Evolutionary conservation across 1,140 invertebrate genomes (phyloP).

Genomic region (Papilio aristodemus): DNA sequence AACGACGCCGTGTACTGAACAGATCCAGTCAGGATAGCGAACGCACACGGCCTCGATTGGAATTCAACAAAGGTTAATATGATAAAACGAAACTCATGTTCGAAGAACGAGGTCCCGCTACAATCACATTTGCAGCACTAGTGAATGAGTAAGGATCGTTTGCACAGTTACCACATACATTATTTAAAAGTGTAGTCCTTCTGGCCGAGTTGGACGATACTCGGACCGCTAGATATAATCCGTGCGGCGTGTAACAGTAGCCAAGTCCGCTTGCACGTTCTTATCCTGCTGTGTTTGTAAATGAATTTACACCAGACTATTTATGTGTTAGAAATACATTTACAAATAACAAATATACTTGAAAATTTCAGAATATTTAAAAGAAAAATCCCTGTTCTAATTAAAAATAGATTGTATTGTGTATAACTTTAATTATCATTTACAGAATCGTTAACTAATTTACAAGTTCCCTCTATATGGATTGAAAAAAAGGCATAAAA

Average conservation of each 20-base stretch:
- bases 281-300: background rate
- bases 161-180: constrained; percentile 31
- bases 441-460: no score
- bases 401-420: no score
- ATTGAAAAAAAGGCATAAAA: no score
- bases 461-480: no score
- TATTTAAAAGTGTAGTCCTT: constrained; percentile 32
- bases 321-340: constrained; percentile 1
- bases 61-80: constrained; percentile 35
- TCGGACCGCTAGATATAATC: constrained; percentile 11
- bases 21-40: constrained; percentile 20
- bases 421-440: no score
- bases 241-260: constrained; percentile 8
- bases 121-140: constrained; percentile 25
- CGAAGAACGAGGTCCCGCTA: constrained; percentile 31
- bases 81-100: constrained; percentile 33
- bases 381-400: no score
- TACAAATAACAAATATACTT: background rate
- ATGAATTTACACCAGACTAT: background rate
- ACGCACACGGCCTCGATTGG: constrained; percentile 29
- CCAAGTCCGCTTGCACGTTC: constrained; percentile 10
- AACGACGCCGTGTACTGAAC: background rate
- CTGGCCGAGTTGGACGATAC: constrained; percentile 27
- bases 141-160: constrained; percentile 28
- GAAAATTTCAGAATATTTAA: no score